Evolutionary conservation across 2,113 vertebrate genomes (phyloP).

Genomic region (Lipotes vexillifer): DNA sequence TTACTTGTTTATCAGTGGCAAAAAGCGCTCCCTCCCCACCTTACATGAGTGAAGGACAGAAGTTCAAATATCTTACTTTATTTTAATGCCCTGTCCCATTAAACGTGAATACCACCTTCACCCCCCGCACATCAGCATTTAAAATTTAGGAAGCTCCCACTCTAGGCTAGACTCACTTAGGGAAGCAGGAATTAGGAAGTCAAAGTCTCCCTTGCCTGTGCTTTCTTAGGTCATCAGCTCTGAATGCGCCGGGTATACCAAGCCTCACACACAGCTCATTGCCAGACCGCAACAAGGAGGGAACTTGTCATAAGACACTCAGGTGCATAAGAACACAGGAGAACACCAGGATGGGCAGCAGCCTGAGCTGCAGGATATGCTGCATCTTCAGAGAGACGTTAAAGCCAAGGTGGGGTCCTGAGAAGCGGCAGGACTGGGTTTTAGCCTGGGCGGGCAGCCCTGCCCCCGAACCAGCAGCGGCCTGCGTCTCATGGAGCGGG

Average conservation of each 20-base stretch:
- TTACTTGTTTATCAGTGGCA: not conserved
- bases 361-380: fast-evolving
- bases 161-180: not conserved
- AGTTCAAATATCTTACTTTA: not conserved
- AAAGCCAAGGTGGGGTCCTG: not conserved
- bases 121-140: not conserved
- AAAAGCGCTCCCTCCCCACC: not conserved
- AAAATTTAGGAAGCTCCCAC: not conserved
- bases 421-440: fast-evolving
- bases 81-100: not conserved
- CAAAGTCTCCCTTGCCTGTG: not conserved
- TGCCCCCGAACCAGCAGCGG: fast-evolving
- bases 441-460: not conserved
- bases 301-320: not conserved
- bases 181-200: not conserved
- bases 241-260: not conserved
- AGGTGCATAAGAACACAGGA: not conserved
- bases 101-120: not conserved
- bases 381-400: not conserved
- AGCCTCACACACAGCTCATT: too few species aligned
- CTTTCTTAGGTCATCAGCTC: not conserved
- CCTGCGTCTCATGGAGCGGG: not conserved
- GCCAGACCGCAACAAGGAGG: not conserved
- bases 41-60: not conserved
- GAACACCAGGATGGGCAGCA: not conserved